Conservation (phyloP, 2,797 vertebrate genomes). For the Hippoglossus hippoglossus region DNA sequence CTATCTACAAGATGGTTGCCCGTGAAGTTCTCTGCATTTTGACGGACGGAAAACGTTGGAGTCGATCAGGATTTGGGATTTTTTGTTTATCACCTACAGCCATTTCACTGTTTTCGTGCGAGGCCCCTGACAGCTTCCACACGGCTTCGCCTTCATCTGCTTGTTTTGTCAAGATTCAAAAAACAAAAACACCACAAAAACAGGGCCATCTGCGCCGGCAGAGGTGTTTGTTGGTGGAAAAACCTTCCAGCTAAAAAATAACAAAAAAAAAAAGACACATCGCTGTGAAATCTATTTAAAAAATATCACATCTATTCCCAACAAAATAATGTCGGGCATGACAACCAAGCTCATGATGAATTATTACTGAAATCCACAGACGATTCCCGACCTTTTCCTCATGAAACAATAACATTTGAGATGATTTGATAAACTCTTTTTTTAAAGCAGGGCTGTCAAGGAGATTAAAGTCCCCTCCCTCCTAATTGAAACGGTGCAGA, state of each 20-base stretch:
- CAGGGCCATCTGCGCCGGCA: constrained; percentile 38
- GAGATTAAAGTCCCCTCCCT: constrained; percentile 46
- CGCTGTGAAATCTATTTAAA: constrained; percentile 14
- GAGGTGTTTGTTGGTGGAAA: constrained; percentile 18
- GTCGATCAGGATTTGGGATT: too few relatives aligned
- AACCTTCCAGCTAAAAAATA: constrained; percentile 17
- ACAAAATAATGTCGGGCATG: constrained; percentile 18
- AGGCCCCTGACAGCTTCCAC: too few relatives aligned
- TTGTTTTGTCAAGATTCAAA: too few relatives aligned
- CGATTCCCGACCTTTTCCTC: constrained; percentile 28
- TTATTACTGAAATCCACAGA: constrained; percentile 42
- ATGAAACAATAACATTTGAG: constrained; percentile 43
- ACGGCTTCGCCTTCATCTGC: too few relatives aligned
- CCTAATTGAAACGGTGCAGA: constrained; percentile 53
- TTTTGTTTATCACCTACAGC: too few relatives aligned
- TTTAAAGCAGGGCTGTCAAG: constrained; percentile 46
- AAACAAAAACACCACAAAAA: constrained; percentile 6
- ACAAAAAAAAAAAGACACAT: constrained; percentile 12
- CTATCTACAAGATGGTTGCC: neutral
- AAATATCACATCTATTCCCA: too few relatives aligned
- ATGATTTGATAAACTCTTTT: constrained; percentile 55
- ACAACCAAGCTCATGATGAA: constrained; percentile 33
- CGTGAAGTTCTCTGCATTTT: too few relatives aligned
- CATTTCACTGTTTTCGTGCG: too few relatives aligned
- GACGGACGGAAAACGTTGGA: too few relatives aligned